phyloP scores from a whole-genome alignment of 2,797 vertebrate species.

The Melanotaenia boesemani region DNA sequence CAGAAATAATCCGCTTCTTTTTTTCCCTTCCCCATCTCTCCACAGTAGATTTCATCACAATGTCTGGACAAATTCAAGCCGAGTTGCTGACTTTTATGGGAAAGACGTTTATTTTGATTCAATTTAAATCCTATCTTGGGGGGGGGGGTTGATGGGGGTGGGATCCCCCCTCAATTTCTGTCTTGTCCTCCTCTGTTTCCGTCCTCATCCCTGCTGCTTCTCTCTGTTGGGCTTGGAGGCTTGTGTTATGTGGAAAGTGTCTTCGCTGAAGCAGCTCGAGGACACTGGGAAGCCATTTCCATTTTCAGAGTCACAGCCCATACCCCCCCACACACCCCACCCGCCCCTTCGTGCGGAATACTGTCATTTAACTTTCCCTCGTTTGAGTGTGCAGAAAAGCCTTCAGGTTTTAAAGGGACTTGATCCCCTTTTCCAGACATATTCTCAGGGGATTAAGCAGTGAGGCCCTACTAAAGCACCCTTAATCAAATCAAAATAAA shows the following conservation, averaged over 20 bases:
- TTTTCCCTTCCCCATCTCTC: constrained; percentile 61
- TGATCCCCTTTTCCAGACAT: constrained; percentile 87
- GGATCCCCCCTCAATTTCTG: constrained; percentile 3
- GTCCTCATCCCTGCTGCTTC: constrained; percentile 47
- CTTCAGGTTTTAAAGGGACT: constrained; percentile 83
- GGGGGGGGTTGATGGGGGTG: constrained; percentile 16
- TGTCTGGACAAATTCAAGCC: constrained; percentile 77
- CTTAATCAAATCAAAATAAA: constrained; percentile 88
- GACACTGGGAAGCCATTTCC: constrained; percentile 80
- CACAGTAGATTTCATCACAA: constrained; percentile 78
- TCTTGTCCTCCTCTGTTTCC: constrained; percentile 44
- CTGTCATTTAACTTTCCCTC: constrained; percentile 76
- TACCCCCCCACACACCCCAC: not conserved
- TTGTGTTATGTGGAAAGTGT: constrained; percentile 78
- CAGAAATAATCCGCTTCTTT: constrained; percentile 72
- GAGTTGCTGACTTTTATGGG: constrained; percentile 76
- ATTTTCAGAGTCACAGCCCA: constrained; percentile 61
- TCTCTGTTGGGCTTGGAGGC: constrained; percentile 59
- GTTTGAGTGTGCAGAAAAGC: constrained; percentile 73
- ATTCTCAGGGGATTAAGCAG: constrained; percentile 84
- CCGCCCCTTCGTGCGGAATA: constrained; percentile 55
- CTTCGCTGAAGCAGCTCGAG: constrained; percentile 76
- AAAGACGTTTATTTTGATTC: constrained; percentile 78
- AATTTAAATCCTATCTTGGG: constrained; percentile 74
- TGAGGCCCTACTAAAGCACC: constrained; percentile 80